Evolutionary conservation across 2,888 invertebrate species (phyloP), one percentile per base, ranked within the genome.

Genomic region (Drosophila phalerata): DNA sequence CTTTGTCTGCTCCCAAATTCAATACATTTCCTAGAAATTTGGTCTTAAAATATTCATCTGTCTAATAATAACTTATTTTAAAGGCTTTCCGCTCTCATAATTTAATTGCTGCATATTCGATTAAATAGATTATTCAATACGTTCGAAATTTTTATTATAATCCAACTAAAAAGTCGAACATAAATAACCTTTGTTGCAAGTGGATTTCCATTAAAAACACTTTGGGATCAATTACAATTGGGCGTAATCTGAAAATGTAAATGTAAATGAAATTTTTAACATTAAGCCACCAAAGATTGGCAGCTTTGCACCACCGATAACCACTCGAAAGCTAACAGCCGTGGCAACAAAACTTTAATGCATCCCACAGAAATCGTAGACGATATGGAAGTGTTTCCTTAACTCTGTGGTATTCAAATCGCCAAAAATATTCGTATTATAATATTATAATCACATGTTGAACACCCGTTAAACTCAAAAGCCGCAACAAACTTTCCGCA

Each of bases 401-500:
- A 38, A 58, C 11, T n/a, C 19, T 37, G 42, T 52, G 19, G 43
- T 71, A 88, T 77, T 84, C 72, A 77, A 85, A 85, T 88, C 43
- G 51, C 47, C 62, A 49, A 60, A 60, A 70, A 43, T 42, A 43
- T 42, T 13, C 13, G 37, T 49, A 57, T 64, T 40, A 64, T 62
- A 60, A 43, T 64, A 65, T 65, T 66, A 66, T 66, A 69, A 74
- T 88, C 62, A 77, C 88, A 84, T 84, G 84, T 69, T 81, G 73
- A 68, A 60, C 58, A 67, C 49, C 68, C 84, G 81, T 85, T 85
- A 85, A 83, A 78, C 74, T 76, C 62, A 73, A 84, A 73, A 74
- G 57, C 71, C 83, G 80, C 80, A 86, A 74, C 79, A 52, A 57
- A 79, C 85, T 89, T 85, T 87, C 85, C 85, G 89, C 79, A 89